Conservation (phyloP, 2,113 vertebrate species). For the Calyptommatus sinebrachiatus region DNA sequence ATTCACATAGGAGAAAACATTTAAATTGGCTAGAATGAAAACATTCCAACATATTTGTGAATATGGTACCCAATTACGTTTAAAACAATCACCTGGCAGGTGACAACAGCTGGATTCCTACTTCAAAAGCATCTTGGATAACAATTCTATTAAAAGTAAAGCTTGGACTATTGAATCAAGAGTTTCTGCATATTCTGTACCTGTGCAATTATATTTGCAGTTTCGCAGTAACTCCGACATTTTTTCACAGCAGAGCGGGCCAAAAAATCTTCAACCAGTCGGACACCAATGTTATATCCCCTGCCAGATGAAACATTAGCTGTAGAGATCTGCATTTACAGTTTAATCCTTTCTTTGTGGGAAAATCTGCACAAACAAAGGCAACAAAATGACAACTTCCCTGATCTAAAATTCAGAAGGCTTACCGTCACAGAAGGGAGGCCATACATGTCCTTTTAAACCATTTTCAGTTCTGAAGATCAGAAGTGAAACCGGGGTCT, state of each 20-base stretch:
- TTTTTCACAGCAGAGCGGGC: conserved; percentile 73
- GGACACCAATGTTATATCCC: conserved; percentile 73
- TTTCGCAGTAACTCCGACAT: conserved; percentile 79
- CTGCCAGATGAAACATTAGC: conserved; percentile 54
- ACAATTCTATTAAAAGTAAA: neutral
- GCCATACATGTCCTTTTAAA: too few relatives aligned
- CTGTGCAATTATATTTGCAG: conserved; percentile 76
- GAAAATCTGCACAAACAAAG: neutral
- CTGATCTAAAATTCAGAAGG: neutral
- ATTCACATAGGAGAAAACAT: too few relatives aligned
- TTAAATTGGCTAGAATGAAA: too few relatives aligned
- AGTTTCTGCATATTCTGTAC: conserved; percentile 51
- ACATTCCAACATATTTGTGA: neutral
- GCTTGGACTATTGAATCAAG: neutral
- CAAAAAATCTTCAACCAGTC: conserved; percentile 79
- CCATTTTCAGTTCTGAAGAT: too few relatives aligned
- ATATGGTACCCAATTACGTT: too few relatives aligned
- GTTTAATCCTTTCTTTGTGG: neutral
- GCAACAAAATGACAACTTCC: neutral
- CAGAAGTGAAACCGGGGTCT: too few relatives aligned
- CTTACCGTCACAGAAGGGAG: neutral
- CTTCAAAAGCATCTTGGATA: neutral
- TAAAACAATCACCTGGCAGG: neutral
- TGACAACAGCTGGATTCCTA: neutral
- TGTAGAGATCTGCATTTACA: neutral